Conservation (phyloP, 2,113 vertebrate genomes). For the Heterochromis multidens region DNA sequence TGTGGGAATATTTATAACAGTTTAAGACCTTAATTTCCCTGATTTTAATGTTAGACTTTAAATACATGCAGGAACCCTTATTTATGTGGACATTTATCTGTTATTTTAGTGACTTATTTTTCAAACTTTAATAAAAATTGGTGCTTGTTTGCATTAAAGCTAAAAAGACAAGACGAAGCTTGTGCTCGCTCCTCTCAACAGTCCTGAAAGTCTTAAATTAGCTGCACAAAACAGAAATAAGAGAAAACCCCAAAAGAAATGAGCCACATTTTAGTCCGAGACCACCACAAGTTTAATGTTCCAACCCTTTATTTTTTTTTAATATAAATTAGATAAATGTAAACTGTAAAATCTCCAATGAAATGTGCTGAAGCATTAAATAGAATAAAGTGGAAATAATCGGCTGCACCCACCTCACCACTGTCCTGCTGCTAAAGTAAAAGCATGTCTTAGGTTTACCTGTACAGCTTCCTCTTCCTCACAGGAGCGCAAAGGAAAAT, state of each 20-base stretch:
- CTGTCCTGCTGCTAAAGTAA: fast-evolving
- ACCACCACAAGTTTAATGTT: background rate
- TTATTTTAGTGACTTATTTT: background rate
- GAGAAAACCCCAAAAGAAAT: background rate
- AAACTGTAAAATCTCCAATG: background rate
- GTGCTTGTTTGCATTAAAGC: background rate
- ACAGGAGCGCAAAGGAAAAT: background rate
- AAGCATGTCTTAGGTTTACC: background rate
- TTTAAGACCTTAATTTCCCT: background rate
- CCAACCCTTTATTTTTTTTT: background rate
- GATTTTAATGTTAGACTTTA: background rate
- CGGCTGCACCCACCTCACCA: background rate
- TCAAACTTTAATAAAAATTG: fast-evolving
- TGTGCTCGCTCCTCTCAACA: too few relatives aligned
- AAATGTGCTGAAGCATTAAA: background rate
- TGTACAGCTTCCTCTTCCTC: background rate
- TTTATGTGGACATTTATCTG: background rate
- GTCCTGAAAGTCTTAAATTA: too few relatives aligned
- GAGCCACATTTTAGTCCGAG: background rate
- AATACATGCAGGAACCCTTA: background rate
- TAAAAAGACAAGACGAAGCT: background rate
- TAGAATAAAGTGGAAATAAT: too few relatives aligned
- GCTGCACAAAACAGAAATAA: too few relatives aligned
- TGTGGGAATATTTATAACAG: background rate
- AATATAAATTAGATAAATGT: background rate